Evolutionary conservation across 2,888 invertebrate genomes (phyloP).

Genomic region (Hydraecia micacea): DNA sequence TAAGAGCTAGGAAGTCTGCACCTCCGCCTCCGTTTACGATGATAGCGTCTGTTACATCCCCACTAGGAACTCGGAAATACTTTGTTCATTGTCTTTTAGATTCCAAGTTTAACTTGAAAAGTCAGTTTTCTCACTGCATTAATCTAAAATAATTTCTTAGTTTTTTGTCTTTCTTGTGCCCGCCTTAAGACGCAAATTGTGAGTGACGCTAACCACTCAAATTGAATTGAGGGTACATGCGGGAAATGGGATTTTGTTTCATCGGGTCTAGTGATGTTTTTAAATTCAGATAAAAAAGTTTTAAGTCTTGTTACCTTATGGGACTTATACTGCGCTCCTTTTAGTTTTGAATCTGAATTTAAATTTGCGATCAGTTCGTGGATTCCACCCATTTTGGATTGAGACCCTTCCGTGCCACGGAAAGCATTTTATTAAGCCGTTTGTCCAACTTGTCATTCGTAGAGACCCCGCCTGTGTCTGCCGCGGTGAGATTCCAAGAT

Average conservation of each 20-base stretch:
- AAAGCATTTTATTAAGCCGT: too few species aligned
- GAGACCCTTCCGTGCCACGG: too few species aligned
- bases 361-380: too few species aligned
- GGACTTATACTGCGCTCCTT: not conserved
- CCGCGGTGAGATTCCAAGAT: not conserved
- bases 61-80: not conserved
- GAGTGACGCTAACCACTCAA: constrained; percentile 40
- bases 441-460: too few species aligned
- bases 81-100: not conserved
- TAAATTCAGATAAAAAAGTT: constrained; percentile 18
- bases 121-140: not conserved
- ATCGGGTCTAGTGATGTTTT: constrained; percentile 19
- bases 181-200: constrained; percentile 14
- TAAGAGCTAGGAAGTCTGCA: not conserved
- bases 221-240: constrained; percentile 22
- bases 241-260: constrained; percentile 30
- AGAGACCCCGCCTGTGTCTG: too few species aligned
- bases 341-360: too few species aligned
- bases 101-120: not conserved
- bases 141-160: not conserved
- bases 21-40: not conserved
- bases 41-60: not conserved
- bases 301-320: constrained; percentile 16
- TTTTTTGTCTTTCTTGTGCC: not conserved
- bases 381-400: too few species aligned